Conservation (phyloP, 2,113 vertebrate genomes). For the Eudyptes chrysolophus region DNA sequence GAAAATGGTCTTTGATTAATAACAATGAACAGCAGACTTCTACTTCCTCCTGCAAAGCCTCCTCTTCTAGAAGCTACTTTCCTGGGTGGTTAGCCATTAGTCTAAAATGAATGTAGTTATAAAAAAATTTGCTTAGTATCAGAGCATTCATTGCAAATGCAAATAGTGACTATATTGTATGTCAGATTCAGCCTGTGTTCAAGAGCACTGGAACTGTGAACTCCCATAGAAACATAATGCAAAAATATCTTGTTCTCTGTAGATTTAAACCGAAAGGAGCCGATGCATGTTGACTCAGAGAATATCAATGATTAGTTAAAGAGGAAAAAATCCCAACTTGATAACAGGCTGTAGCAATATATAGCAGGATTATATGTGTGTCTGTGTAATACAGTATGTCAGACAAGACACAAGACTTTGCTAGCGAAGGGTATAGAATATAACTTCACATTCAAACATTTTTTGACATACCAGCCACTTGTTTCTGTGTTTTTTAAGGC, state of each 20-base stretch:
- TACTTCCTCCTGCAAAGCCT: background rate
- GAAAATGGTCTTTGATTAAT: background rate
- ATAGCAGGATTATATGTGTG: background rate
- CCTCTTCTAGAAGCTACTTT: background rate
- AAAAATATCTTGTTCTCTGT: background rate
- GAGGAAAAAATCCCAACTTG: fast-evolving
- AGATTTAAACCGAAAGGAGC: background rate
- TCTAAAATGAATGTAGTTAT: background rate
- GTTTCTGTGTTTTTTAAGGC: background rate
- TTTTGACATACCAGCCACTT: background rate
- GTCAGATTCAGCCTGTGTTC: background rate
- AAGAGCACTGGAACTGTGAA: background rate
- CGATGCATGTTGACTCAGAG: background rate
- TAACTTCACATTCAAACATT: background rate
- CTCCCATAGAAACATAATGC: background rate
- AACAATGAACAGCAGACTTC: background rate
- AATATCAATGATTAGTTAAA: background rate
- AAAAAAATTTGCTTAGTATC: background rate
- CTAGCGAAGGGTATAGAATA: background rate
- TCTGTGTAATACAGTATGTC: background rate
- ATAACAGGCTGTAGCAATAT: background rate
- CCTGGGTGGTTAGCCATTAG: background rate
- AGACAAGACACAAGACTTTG: background rate
- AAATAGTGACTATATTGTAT: background rate
- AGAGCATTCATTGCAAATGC: background rate